Evolutionary conservation across 1,140 invertebrate species (phyloP).

Genomic region (Trachelipus rathkii): DNA sequence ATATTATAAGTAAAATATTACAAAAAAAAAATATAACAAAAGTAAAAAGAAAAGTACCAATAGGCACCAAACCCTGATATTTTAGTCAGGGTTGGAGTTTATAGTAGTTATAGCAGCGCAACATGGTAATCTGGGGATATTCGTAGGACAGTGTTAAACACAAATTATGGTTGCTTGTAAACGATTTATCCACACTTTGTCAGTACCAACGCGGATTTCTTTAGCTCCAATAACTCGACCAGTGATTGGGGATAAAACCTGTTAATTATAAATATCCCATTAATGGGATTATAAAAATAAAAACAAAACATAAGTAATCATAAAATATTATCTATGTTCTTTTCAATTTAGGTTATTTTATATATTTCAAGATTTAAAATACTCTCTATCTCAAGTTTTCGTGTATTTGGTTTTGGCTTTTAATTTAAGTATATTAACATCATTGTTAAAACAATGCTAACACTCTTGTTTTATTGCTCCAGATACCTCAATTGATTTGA

Average conservation of each 20-base stretch:
- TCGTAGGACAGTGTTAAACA: conserved; percentile 80
- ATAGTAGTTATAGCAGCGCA: conserved; percentile 84
- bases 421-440: too few species aligned
- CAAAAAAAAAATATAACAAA: too few species aligned
- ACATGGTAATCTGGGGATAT: conserved; percentile 65
- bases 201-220: conserved; percentile 84
- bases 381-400: too few species aligned
- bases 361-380: too few species aligned
- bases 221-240: conserved; percentile 84
- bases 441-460: too few species aligned
- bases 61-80: conserved; percentile 69
- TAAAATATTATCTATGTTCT: too few species aligned
- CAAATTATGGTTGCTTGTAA: conserved; percentile 83
- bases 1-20: too few species aligned
- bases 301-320: not conserved
- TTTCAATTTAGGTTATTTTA: too few species aligned
- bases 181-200: conserved; percentile 77
- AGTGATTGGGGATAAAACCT: conserved; percentile 84
- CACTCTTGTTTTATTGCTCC: too few species aligned
- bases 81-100: conserved; percentile 78
- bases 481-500: not conserved
- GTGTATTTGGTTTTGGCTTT: too few species aligned
- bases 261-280: conserved; percentile 33
- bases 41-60: too few species aligned
- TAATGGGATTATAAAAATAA: not conserved